Evolutionary conservation across 2,797 vertebrate species (phyloP).

Genomic region (Falco novaeseelandiae): DNA sequence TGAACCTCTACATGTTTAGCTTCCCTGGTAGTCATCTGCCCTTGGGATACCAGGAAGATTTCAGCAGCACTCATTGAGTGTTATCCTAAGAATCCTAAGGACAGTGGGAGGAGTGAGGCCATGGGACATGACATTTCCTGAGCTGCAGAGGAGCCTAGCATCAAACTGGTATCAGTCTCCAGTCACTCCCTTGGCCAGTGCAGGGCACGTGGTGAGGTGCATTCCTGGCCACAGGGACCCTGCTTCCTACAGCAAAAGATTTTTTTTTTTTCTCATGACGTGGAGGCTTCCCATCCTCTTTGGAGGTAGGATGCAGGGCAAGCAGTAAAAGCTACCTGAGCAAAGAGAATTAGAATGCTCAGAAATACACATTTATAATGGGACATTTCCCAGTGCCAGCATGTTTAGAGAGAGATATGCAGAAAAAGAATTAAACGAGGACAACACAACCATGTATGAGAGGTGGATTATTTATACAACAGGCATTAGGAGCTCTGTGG

Average conservation of each 20-base stretch:
- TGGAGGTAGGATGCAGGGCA: neutral
- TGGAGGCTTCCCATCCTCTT: neutral
- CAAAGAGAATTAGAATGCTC: neutral
- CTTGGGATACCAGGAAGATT: neutral
- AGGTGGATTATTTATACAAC: neutral
- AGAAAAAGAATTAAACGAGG: neutral
- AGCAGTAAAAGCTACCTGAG: neutral
- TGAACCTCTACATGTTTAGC: neutral
- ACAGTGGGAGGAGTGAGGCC: neutral
- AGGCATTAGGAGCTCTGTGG: neutral
- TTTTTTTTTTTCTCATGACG: neutral
- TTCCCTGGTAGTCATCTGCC: neutral
- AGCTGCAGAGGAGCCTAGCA: neutral
- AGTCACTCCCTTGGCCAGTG: accelerated
- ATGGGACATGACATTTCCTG: neutral
- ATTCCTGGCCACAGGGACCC: neutral
- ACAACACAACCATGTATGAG: neutral
- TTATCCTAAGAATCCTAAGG: neutral
- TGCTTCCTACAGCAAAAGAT: neutral
- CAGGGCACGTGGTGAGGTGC: accelerated
- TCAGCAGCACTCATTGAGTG: neutral
- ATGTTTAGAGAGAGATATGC: neutral
- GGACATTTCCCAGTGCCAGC: neutral
- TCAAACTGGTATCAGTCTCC: neutral
- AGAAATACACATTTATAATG: neutral